phyloP scores from a whole-genome alignment of 2,797 vertebrate species.

The Myripristis murdjan region DNA sequence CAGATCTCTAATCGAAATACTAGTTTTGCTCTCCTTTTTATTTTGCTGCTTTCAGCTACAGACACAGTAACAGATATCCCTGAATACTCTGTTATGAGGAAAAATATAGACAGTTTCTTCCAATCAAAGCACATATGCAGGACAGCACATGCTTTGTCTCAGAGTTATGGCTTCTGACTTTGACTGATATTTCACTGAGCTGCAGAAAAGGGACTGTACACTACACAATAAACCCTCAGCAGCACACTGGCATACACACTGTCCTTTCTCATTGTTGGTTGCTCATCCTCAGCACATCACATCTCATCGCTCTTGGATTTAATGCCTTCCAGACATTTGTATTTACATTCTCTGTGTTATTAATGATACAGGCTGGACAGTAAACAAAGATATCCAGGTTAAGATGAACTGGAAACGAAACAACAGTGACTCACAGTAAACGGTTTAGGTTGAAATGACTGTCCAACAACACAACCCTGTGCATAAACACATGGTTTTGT shows the following conservation, averaged over 20 bases:
- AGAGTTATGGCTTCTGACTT: neutral
- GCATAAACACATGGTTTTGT: slow-evolving; percentile 18
- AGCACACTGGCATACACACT: slow-evolving; percentile 1
- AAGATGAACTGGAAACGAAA: neutral
- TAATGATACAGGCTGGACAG: neutral
- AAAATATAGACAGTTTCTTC: neutral
- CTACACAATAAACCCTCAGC: neutral
- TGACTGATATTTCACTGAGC: neutral
- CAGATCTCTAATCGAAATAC: neutral
- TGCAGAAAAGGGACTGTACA: neutral
- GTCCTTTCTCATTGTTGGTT: neutral
- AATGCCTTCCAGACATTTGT: slow-evolving; percentile 3
- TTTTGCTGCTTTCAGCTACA: neutral
- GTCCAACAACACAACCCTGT: neutral
- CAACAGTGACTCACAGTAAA: neutral
- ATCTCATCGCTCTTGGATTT: neutral
- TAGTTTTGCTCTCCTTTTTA: too few relatives aligned
- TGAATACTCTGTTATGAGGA: neutral
- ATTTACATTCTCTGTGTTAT: slow-evolving; percentile 1
- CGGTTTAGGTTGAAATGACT: slow-evolving; percentile 10
- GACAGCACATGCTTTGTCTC: neutral
- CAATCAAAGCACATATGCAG: neutral
- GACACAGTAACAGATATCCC: neutral
- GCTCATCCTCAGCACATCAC: slow-evolving; percentile 25
- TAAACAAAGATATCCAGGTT: neutral